Evolutionary conservation across 1,140 invertebrate species (phyloP), one percentile per base, ranked within the genome.

Genomic region (Gryon sp.): DNA sequence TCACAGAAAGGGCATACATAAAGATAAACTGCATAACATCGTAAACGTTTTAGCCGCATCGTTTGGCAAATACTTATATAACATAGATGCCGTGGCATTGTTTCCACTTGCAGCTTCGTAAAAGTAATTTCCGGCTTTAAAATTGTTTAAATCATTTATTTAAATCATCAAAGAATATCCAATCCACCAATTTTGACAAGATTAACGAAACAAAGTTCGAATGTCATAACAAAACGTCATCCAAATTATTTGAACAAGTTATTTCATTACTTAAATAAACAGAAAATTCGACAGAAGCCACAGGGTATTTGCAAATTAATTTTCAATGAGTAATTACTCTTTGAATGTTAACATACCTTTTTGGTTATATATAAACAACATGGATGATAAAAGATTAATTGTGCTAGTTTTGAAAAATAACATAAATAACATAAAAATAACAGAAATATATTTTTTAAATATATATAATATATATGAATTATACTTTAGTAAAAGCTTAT

Each of bases 121-220:
- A 11, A 45, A 53, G 18, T 65, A 43, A 65, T 53, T 65, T 65
- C 28, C 46, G 11, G 38, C 16, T 24, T 38, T 12, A 34, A 43
- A 52, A 53, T 53, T 43, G 30, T 43, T 52, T 16, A 52, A 65
- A 41, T n/a, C 12, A 38, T 65, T 65, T 45, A 14, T n/a, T n/a
- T n/a, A n/a, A n/a, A n/a, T n/a, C n/a, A 43, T 65, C 48, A 65
- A 52, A 65, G 46, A 52, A 50, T 50, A 62, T 32, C 19, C 26
- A 14, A 41, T 40, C 7, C 36, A 18, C 16, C 16, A 30, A 59
- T 14, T 22, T 59, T 16, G 24, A 40, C 9, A 4, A 12, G 14
- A 34, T 11, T 34, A 11, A 34, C 9, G n/a, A 22, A 43, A 43
- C 26, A 59, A 59, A 59, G 40, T 12, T 1, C 5, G 4, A 19